Evolutionary conservation across 2,113 vertebrate genomes (phyloP).

Genomic region (Gallinago paraguaiae): DNA sequence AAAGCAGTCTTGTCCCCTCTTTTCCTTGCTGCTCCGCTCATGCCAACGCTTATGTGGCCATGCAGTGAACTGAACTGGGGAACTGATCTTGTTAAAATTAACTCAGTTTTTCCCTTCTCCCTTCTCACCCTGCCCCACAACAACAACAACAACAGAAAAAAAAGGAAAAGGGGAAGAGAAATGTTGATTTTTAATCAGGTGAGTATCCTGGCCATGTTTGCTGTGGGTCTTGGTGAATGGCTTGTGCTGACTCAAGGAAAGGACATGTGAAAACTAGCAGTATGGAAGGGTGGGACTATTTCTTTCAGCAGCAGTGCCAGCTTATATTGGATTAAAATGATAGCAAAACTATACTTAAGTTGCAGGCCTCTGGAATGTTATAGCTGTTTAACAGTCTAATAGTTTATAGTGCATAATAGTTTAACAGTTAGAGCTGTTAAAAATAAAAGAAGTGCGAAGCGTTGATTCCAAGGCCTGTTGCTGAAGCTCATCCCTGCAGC

Average conservation of each 20-base stretch:
- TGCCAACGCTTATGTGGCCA: neutral
- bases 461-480: neutral
- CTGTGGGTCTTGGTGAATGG: neutral
- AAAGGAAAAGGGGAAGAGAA: neutral
- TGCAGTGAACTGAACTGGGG: neutral
- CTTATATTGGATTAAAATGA: neutral
- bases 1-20: neutral
- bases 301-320: neutral
- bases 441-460: neutral
- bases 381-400: neutral
- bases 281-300: neutral
- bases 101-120: neutral
- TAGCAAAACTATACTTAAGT: neutral
- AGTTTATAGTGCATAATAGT: too few species aligned
- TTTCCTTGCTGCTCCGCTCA: neutral
- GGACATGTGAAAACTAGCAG: constrained; percentile 10
- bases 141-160: neutral
- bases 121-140: neutral
- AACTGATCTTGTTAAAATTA: neutral
- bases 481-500: neutral
- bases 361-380: neutral
- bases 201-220: neutral
- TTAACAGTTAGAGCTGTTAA: neutral
- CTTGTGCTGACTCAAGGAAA: constrained; percentile 33
- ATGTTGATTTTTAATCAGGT: neutral